phyloP scores from a whole-genome alignment of 2,113 vertebrate genomes.

The Proteles cristata region DNA sequence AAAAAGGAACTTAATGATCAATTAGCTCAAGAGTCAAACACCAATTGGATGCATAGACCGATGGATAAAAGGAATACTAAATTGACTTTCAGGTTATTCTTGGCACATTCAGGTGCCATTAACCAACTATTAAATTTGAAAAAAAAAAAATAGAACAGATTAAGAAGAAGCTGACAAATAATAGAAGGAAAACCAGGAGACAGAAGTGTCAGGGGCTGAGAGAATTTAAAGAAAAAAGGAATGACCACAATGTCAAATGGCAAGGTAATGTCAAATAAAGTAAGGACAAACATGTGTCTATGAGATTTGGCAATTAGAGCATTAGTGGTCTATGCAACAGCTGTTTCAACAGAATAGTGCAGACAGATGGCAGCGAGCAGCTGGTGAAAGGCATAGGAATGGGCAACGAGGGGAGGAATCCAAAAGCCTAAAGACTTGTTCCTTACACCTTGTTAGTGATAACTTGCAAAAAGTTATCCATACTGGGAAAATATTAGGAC shows the following conservation, averaged over 20 bases:
- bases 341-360: neutral
- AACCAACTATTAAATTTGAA: slow-evolving; percentile 18
- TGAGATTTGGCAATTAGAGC: neutral
- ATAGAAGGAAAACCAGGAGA: neutral
- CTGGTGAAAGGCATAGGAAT: slow-evolving; percentile 29
- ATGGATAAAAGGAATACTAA: neutral
- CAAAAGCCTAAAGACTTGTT: slow-evolving; percentile 28
- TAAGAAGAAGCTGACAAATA: slow-evolving; percentile 1
- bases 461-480: slow-evolving; percentile 32
- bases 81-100: neutral
- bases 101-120: neutral
- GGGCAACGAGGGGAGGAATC: neutral
- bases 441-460: slow-evolving; percentile 35
- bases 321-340: neutral
- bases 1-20: neutral
- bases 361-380: slow-evolving; percentile 50
- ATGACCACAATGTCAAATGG: slow-evolving; percentile 16
- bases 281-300: neutral
- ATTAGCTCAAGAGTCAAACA: neutral
- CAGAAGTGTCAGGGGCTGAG: neutral
- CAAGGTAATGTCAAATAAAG: slow-evolving; percentile 26
- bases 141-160: neutral
- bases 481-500: neutral
- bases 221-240: slow-evolving; percentile 9
- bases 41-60: neutral